Base-by-base conservation (phyloP, 2,888 invertebrate genomes). In the Matsumyia berberina region DNA sequence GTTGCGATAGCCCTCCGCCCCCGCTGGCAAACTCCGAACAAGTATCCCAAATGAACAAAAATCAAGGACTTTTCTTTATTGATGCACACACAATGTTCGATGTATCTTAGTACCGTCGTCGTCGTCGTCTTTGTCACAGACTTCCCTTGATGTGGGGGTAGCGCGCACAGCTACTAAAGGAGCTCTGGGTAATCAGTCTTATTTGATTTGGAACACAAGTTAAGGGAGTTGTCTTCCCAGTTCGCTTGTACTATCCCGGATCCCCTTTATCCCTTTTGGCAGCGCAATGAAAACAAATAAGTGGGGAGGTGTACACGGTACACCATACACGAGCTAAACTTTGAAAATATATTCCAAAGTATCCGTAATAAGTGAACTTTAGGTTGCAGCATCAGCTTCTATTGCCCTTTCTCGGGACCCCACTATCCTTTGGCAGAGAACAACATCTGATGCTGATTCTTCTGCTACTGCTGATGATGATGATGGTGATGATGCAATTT, bases 121-220 rank as follows among this genome's bases (percentile, higher is more conserved):
- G 31, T 31, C 12, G 12, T 24, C 12, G 51, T 51, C 31, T 6
- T 19, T 7, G 19, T 24, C 6, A 6, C 24, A 24, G 31, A 8
- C 1, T 12, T 31, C 53, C 7, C 19, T 7, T 46, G 46, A 46
- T 19, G 9, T 11, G 46, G 46, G 9, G 46, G 9, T 46, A 11
- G 12, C 8, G 8, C 0, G 44, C 12, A 44, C 46, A 46, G 2
- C 46, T 0, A 19, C 46, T 19, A 19, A 33, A 62, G 46, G 15
- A 82, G 77, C 72, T 72, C 66, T 82, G 66, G 77, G 82, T 78
- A 82, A 82, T 82, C 82, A 83, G 83, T 83, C 83, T 83, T 83
- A 83, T 83, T 83, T 83, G 83, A 83, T 83, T 83, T 73, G 67
- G 55, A 79, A 83, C 83, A 83, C 83, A 83, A 83, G 73, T 73